These are phyloP conservation scores for Acrobasis repandana DNA, from an alignment of 2,888 invertebrate species.

Conservation along the genomic window DNA sequence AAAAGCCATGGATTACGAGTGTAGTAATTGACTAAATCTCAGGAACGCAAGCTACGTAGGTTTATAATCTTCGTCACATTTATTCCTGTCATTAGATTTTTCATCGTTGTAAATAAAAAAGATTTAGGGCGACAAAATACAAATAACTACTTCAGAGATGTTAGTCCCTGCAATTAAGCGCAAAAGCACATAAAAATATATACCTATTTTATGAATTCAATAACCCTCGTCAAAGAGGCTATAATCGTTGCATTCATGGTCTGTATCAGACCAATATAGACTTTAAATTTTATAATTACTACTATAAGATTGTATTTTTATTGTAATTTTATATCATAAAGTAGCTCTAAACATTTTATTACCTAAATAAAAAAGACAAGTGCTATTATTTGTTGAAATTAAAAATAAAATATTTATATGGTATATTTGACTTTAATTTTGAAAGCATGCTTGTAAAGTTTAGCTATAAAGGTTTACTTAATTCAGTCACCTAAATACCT, in stretches of 20 bases:
- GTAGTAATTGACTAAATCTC: background rate
- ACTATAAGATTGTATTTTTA: slow-evolving; percentile 11
- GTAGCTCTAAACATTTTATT: slow-evolving; percentile 8
- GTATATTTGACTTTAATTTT: slow-evolving; percentile 25
- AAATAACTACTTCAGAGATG: too few relatives aligned
- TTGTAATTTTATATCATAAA: background rate
- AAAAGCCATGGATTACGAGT: background rate
- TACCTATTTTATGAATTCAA: slow-evolving; percentile 21
- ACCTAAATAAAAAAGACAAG: background rate
- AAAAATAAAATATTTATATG: slow-evolving; percentile 30
- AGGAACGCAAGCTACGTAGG: background rate
- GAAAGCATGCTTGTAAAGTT: slow-evolving; percentile 10
- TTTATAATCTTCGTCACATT: background rate
- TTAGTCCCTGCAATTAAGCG: background rate
- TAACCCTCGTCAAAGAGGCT: slow-evolving; percentile 60
- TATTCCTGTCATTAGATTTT: background rate
- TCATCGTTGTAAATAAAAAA: too few relatives aligned
- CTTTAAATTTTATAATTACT: slow-evolving; percentile 23
- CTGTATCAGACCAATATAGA: slow-evolving; percentile 73
- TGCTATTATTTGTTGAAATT: slow-evolving; percentile 28
- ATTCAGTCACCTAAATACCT: too few relatives aligned
- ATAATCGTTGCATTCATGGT: slow-evolving; percentile 54
- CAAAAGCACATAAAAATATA: too few relatives aligned
- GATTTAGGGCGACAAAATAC: too few relatives aligned
- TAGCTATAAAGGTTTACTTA: background rate